Percentiles rank a stretch among this genome's conserved stretches.
These are phyloP conservation scores for Sinocyclocheilus anophthalmus DNA, from an alignment of 2,113 vertebrate genomes.

Conservation along the genomic window DNA sequence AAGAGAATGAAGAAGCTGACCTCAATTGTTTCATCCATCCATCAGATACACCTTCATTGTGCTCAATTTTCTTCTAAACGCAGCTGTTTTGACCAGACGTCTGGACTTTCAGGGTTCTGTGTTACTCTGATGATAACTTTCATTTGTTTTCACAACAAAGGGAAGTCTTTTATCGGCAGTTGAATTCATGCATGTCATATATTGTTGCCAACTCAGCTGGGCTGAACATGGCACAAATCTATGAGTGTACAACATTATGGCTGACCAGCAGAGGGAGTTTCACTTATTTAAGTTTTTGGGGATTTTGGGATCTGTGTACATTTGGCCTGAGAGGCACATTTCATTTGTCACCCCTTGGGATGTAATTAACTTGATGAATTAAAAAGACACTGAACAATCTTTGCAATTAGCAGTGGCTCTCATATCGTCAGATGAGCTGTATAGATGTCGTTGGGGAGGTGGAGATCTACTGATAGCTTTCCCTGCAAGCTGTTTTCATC, in stretches of 20 bases:
- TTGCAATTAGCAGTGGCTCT: conserved; percentile 24
- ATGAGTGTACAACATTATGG: conserved; percentile 43
- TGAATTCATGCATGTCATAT: neutral
- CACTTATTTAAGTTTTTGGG: neutral
- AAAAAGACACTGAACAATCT: conserved; percentile 34
- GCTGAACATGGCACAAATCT: neutral
- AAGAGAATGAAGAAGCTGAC: too few species aligned
- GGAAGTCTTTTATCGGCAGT: neutral
- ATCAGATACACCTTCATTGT: neutral
- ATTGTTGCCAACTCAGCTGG: neutral
- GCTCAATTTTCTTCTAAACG: neutral
- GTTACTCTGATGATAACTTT: too few species aligned
- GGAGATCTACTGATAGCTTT: neutral
- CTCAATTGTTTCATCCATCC: neutral
- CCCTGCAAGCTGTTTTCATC: conserved; percentile 23
- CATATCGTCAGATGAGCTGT: conserved; percentile 19
- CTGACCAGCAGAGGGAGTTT: conserved; percentile 67
- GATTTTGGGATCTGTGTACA: conserved; percentile 15
- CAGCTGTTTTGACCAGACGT: neutral
- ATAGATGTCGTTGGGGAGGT: conserved; percentile 10
- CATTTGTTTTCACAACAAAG: conserved; percentile 10
- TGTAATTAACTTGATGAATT: conserved; percentile 28
- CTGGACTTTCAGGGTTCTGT: neutral
- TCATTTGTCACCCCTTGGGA: conserved; percentile 20
- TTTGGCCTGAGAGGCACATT: conserved; percentile 23